phyloP scores from a whole-genome alignment of 2,888 invertebrate species.

The Disparrhopalites patrizii region DNA sequence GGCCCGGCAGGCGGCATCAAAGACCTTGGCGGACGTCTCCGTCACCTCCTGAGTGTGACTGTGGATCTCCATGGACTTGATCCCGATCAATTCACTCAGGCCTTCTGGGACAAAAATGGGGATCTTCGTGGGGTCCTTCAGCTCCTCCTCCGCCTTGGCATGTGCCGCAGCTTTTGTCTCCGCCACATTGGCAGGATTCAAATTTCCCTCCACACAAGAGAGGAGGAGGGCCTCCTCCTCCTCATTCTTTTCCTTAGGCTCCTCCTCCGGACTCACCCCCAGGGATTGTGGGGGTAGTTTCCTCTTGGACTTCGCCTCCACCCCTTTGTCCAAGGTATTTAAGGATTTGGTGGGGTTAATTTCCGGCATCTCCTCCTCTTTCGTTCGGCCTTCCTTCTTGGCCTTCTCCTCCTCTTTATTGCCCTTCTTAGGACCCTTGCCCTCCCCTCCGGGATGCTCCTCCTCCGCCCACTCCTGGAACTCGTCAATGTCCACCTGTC shows the following conservation, averaged over 20 bases:
- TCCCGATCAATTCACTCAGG: conserved; percentile 8
- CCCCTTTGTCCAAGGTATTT: background rate
- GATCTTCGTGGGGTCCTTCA: background rate
- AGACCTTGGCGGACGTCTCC: conserved; percentile 8
- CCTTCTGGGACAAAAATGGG: conserved; percentile 8
- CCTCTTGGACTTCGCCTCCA: background rate
- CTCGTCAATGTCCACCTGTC: too few relatives aligned
- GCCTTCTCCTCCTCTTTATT: background rate
- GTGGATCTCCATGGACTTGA: conserved; percentile 16
- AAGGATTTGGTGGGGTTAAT: too few relatives aligned
- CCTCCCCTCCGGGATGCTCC: background rate
- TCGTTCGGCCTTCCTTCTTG: background rate
- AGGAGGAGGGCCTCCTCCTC: too few relatives aligned
- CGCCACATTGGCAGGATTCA: too few relatives aligned
- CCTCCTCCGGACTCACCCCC: background rate
- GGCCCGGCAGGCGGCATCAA: conserved; percentile 16
- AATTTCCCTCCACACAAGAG: too few relatives aligned
- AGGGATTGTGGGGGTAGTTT: too few relatives aligned
- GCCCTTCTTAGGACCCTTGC: background rate
- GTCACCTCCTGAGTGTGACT: conserved; percentile 2
- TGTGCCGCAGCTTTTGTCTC: too few relatives aligned
- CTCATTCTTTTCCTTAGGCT: background rate
- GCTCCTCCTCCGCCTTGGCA: background rate
- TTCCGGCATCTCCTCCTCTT: background rate
- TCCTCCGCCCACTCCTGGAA: background rate